Conservation (phyloP, 2,797 vertebrate genomes). For the Antennarius maculatus region DNA sequence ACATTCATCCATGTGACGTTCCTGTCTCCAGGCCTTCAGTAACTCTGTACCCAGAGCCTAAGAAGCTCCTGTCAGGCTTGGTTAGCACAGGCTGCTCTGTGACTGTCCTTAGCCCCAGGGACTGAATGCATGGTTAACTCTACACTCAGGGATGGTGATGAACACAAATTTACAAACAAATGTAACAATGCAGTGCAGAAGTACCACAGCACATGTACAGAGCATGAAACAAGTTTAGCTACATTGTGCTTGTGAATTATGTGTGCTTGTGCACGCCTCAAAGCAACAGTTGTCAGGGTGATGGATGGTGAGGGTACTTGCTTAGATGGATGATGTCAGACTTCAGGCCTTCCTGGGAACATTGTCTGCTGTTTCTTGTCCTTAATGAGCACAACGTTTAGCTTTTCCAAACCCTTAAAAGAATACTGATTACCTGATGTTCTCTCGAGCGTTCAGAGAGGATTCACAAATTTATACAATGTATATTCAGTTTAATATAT, state of each 20-base stretch:
- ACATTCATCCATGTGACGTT: slow-evolving; percentile 45
- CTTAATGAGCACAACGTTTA: slow-evolving; percentile 69
- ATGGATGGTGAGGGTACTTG: slow-evolving; percentile 45
- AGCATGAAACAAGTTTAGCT: slow-evolving; percentile 16
- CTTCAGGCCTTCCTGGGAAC: slow-evolving; percentile 31
- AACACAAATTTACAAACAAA: slow-evolving; percentile 59
- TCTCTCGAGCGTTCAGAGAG: background rate
- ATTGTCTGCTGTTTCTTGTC: slow-evolving; percentile 36
- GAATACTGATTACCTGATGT: slow-evolving; percentile 52
- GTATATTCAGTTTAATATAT: slow-evolving; percentile 42
- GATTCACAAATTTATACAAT: slow-evolving; percentile 14
- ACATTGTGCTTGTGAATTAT: slow-evolving; percentile 18
- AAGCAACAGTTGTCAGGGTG: slow-evolving; percentile 34
- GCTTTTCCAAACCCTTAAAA: slow-evolving; percentile 35
- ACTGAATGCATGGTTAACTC: slow-evolving; percentile 65
- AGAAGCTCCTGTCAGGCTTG: slow-evolving; percentile 72
- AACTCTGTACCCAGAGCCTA: slow-evolving; percentile 65
- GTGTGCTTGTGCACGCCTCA: slow-evolving; percentile 24
- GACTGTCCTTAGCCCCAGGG: slow-evolving; percentile 61
- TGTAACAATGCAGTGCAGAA: slow-evolving; percentile 54
- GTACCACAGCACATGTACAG: slow-evolving; percentile 41
- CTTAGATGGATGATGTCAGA: slow-evolving; percentile 55
- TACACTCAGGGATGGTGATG: slow-evolving; percentile 61
- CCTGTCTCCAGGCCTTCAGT: slow-evolving; percentile 47
- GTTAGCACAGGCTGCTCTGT: slow-evolving; percentile 68